These are phyloP conservation scores for Drosophila kanapiae DNA, from an alignment of 1,140 invertebrate genomes.

Conservation along the genomic window DNA sequence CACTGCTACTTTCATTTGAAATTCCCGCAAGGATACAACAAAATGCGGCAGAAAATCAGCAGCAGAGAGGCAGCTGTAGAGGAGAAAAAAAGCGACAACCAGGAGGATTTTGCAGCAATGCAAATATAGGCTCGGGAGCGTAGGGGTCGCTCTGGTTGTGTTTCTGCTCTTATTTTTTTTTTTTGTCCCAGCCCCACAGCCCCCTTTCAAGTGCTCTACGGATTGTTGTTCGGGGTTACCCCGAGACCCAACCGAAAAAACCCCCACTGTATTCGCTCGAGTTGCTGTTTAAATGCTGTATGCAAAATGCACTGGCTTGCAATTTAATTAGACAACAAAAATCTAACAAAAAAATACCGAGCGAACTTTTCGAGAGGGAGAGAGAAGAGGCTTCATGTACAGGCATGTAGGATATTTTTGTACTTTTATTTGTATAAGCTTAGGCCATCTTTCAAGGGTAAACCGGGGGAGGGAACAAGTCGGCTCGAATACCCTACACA, in stretches of 20 bases:
- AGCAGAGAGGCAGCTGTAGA: slow-evolving; percentile 26
- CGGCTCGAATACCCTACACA: neutral
- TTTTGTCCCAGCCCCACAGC: slow-evolving; percentile 3
- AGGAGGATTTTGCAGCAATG: slow-evolving; percentile 63
- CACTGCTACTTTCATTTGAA: slow-evolving; percentile 78
- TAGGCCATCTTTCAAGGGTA: slow-evolving; percentile 77
- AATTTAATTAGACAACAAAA: slow-evolving; percentile 82
- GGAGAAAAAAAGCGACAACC: slow-evolving; percentile 35
- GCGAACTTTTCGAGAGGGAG: slow-evolving; percentile 19
- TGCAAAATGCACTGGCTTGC: slow-evolving; percentile 48
- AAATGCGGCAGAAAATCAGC: slow-evolving; percentile 76
- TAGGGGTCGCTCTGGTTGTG: neutral
- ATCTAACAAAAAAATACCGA: slow-evolving; percentile 4
- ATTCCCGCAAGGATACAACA: slow-evolving; percentile 74
- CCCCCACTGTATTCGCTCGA: slow-evolving; percentile 41
- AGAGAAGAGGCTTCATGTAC: slow-evolving; percentile 44
- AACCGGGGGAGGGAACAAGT: slow-evolving; percentile 3
- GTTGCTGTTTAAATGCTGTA: slow-evolving; percentile 70
- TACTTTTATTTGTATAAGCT: slow-evolving; percentile 8
- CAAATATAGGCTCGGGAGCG: slow-evolving; percentile 54
- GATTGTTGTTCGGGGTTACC: slow-evolving; percentile 44
- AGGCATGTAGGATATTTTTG: slow-evolving; percentile 48
- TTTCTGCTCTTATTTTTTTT: slow-evolving; percentile 39
- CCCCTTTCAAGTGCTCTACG: slow-evolving; percentile 50
- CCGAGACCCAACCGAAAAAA: neutral